Conservation (phyloP, 1,140 invertebrate species). For the Zaprionus gabonicus region DNA sequence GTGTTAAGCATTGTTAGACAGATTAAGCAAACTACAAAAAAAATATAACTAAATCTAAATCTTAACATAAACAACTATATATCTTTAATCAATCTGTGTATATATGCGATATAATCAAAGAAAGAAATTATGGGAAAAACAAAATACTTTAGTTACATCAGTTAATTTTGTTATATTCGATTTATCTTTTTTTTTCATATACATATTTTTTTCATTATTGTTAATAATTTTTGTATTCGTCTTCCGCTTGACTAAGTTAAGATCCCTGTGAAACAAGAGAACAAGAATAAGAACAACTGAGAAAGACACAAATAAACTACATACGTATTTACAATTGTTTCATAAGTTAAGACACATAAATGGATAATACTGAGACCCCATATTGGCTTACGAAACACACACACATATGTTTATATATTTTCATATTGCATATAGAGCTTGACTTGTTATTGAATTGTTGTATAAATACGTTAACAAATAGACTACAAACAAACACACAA, state of each 20-base stretch:
- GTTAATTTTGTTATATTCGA: not conserved
- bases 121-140: conserved; percentile 1
- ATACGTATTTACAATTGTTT: conserved; percentile 2
- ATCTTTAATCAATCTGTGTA: conserved; percentile 28
- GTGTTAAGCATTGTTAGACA: conserved; percentile 44
- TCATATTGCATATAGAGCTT: conserved; percentile 1
- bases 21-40: conserved; percentile 17
- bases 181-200: conserved; percentile 1
- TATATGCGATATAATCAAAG: conserved; percentile 37
- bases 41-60: conserved; percentile 11
- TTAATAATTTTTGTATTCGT: conserved; percentile 4
- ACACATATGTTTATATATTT: not conserved
- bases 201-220: conserved; percentile 10
- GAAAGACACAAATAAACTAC: conserved; percentile 6
- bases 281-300: conserved; percentile 8
- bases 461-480: conserved; percentile 9
- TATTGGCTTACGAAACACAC: conserved; percentile 17
- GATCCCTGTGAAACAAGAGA: conserved; percentile 27
- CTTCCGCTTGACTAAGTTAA: conserved; percentile 20
- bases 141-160: conserved; percentile 7
- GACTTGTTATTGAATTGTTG: conserved; percentile 3
- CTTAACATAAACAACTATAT: conserved; percentile 21
- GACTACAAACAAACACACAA: not conserved
- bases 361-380: not conserved
- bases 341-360: not conserved